Conservation (phyloP, 2,113 vertebrate genomes). For the Saccopteryx leptura region DNA sequence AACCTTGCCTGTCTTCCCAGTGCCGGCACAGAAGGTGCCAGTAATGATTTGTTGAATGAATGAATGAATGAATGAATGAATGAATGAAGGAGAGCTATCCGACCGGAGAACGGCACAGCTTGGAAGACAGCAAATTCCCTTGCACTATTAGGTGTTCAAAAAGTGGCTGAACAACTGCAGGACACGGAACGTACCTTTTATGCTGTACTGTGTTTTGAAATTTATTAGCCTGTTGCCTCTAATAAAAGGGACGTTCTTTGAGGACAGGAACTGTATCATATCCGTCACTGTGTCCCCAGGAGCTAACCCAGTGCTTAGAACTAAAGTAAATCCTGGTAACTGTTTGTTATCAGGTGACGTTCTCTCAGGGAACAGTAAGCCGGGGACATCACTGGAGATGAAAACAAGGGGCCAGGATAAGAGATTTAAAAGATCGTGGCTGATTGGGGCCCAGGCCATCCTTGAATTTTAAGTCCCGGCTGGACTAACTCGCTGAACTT, state of each 20-base stretch:
- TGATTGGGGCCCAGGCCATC: background rate
- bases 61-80: background rate
- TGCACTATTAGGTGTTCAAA: background rate
- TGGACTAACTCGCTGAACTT: background rate
- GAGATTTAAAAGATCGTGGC: background rate
- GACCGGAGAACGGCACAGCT: background rate
- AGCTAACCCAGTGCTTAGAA: background rate
- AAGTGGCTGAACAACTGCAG: background rate
- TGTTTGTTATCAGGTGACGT: background rate
- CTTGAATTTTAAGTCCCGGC: slow-evolving; percentile 2
- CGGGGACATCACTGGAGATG: background rate
- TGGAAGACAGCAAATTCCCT: background rate
- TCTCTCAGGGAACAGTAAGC: background rate
- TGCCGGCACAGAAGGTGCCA: background rate
- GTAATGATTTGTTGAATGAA: slow-evolving; percentile 3
- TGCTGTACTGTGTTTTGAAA: background rate
- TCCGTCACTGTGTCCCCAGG: background rate
- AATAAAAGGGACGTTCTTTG: slow-evolving; percentile 20
- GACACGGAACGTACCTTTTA: background rate
- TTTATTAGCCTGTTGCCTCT: background rate
- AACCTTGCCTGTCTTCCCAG: background rate
- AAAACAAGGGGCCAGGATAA: background rate
- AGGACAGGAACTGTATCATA: background rate
- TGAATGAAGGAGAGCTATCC: background rate
- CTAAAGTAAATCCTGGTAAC: slow-evolving; percentile 14